Evolutionary conservation across 2,797 vertebrate species (phyloP), one percentile per base, ranked within the genome.

Genomic region (Pipistrellus pipistrellus): DNA sequence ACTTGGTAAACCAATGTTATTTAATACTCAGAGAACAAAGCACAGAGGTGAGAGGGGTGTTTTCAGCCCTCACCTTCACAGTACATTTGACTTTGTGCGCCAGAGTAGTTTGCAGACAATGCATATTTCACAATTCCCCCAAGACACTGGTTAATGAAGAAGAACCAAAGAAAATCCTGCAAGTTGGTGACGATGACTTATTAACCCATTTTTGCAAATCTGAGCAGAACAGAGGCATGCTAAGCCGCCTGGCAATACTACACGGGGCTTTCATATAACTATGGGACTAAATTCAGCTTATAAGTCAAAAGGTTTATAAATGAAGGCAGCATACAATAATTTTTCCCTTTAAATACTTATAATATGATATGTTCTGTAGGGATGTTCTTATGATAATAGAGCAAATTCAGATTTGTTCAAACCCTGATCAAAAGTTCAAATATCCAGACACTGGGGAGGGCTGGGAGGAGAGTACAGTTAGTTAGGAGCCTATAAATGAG

Each of bases 11-110:
- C 98, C 96, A 97, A 89, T 95, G 90, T 93, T 96, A 92, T 96
- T 97, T 96, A 96, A 80, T 77, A 72, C 66, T 96, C 92, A 75
- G 90, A 94, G 69, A 95, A 96, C 85, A 95, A 81, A 95, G 85
- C 72, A 81, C 76, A 95, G 88, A 96, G 88, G 88, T 95, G 94
- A 97, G 86, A 32, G 75, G 89, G 27, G n/a, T 92, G 81, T 82
- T 68, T 95, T 93, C 95, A 93, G 83, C 88, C 88, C 78, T 98
- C 97, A 98, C 98, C 97, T 98, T 98, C 97, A 98, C 98, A 98
- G 95, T 80, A 97, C 96, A 95, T 90, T 97, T 90, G 84, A 97
- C 96, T 91, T 81, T 38, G 75, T 95, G 66, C 32, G 48, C 88
- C 85, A 94, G 88, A 6, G 71, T 8, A 64, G 35, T 91, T 83